Evolutionary conservation across 2,888 invertebrate genomes (phyloP).

Genomic region (Silvanus unidentatus): DNA sequence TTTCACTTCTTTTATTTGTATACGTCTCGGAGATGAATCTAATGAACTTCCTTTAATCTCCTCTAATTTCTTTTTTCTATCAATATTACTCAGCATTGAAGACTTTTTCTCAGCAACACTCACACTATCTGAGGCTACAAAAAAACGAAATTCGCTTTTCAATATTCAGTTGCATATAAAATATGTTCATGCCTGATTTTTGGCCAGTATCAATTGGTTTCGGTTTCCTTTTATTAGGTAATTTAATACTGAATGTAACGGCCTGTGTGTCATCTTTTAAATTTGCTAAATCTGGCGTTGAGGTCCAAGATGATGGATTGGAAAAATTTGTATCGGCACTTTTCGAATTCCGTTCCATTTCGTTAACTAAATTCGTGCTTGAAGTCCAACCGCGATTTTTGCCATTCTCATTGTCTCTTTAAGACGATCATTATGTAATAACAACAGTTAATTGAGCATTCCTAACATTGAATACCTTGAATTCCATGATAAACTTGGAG

Average conservation of each 20-base stretch:
- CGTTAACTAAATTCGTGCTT: slow-evolving; percentile 59
- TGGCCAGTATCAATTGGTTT: slow-evolving; percentile 57
- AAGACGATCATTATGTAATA: too few relatives aligned
- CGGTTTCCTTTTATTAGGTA: slow-evolving; percentile 61
- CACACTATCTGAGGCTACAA: slow-evolving; percentile 39
- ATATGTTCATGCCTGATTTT: slow-evolving; percentile 34
- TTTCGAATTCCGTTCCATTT: slow-evolving; percentile 24
- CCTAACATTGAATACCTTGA: too few relatives aligned
- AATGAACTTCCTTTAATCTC: slow-evolving; percentile 41
- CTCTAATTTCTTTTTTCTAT: slow-evolving; percentile 64
- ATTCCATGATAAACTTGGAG: slow-evolving; percentile 70
- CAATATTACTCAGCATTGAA: slow-evolving; percentile 58
- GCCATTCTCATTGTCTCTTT: slow-evolving; percentile 24
- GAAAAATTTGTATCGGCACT: slow-evolving; percentile 25
- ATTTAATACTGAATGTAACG: slow-evolving; percentile 59
- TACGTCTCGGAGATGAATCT: slow-evolving; percentile 29
- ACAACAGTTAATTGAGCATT: too few relatives aligned
- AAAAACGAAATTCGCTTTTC: slow-evolving; percentile 1
- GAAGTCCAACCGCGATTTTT: slow-evolving; percentile 68
- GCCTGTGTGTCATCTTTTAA: slow-evolving; percentile 56
- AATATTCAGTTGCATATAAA: too few relatives aligned
- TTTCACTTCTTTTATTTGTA: slow-evolving; percentile 44
- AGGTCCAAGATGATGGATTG: slow-evolving; percentile 66
- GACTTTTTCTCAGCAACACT: slow-evolving; percentile 30
- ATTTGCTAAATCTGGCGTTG: slow-evolving; percentile 73